These are phyloP conservation scores for Porites cylindrica DNA, from an alignment of 92 coral and sea anemone genomes.

Conservation along the genomic window DNA sequence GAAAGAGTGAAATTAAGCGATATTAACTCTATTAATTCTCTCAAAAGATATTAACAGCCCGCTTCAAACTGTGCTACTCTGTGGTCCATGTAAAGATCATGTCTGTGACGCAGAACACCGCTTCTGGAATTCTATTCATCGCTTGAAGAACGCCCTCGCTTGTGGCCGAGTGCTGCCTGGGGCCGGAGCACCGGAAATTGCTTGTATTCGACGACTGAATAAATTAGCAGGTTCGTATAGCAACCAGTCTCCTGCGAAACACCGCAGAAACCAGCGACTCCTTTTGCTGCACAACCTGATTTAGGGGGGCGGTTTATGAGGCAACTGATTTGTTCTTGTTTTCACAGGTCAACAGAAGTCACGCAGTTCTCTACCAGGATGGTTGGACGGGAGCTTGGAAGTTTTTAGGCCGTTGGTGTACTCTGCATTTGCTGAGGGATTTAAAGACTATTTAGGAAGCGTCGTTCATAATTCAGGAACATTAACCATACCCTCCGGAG, in stretches of 20 bases:
- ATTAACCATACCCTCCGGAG: slow-evolving; percentile 36
- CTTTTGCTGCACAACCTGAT: too few relatives aligned
- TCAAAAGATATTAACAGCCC: slow-evolving; percentile 22
- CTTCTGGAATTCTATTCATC: slow-evolving; percentile 87
- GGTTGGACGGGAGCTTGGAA: slow-evolving; percentile 54
- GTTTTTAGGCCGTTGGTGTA: slow-evolving; percentile 76
- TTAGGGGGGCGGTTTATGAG: too few relatives aligned
- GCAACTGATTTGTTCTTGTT: too few relatives aligned
- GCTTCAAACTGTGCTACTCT: slow-evolving; percentile 78
- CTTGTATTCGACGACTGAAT: slow-evolving; percentile 65
- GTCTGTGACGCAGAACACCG: slow-evolving; percentile 73
- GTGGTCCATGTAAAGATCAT: slow-evolving; percentile 81
- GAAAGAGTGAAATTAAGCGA: too few relatives aligned
- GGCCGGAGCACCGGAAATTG: slow-evolving; percentile 79
- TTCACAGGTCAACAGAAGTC: slow-evolving; percentile 8
- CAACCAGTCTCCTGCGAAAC: neutral
- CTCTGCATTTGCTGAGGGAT: slow-evolving; percentile 75
- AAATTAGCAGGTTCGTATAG: slow-evolving; percentile 55
- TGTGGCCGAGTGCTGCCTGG: slow-evolving; percentile 86
- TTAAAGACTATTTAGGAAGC: slow-evolving; percentile 70
- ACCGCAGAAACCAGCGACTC: neutral
- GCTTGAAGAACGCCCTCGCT: slow-evolving; percentile 74
- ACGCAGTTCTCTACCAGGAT: slow-evolving; percentile 12
- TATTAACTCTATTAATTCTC: neutral
- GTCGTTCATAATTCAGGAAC: slow-evolving; percentile 70